Percentiles rank a stretch among this genome's conserved stretches.
Evolutionary conservation across 2,888 invertebrate species (phyloP).

Genomic region (Conchocele bisecta): DNA sequence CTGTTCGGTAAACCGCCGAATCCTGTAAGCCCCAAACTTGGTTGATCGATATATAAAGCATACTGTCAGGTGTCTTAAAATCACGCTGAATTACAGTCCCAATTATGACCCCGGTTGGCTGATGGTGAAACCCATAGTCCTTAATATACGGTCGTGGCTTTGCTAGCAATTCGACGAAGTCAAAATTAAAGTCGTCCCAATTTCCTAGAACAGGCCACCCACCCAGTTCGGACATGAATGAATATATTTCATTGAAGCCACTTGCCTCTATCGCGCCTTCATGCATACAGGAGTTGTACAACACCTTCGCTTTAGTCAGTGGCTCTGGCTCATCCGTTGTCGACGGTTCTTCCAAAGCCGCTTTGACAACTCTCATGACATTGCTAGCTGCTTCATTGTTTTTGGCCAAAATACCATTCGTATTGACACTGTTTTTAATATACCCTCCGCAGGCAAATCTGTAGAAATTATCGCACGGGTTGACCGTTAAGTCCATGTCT

Average conservation of each 20-base stretch:
- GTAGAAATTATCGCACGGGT: slow-evolving; percentile 2
- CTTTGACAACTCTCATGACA: neutral
- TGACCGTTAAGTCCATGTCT: neutral
- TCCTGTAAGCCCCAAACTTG: neutral
- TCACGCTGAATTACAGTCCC: neutral
- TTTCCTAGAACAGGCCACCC: neutral
- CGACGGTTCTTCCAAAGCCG: neutral
- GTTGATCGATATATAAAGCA: neutral
- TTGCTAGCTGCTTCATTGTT: neutral
- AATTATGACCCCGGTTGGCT: neutral
- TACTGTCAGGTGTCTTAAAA: neutral
- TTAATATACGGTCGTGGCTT: neutral
- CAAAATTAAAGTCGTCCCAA: neutral
- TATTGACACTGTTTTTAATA: neutral
- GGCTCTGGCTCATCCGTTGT: neutral
- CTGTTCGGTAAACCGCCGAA: neutral
- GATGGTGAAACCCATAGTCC: neutral
- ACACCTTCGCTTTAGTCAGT: neutral
- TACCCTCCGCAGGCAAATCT: slow-evolving; percentile 4
- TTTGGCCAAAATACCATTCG: neutral
- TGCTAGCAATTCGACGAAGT: slow-evolving; percentile 1
- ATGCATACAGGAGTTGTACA: neutral
- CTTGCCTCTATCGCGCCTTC: neutral
- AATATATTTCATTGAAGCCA: neutral
- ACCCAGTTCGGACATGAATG: neutral